Base-by-base conservation (phyloP, 2,113 vertebrate genomes). In the Sander lucioperca region DNA sequence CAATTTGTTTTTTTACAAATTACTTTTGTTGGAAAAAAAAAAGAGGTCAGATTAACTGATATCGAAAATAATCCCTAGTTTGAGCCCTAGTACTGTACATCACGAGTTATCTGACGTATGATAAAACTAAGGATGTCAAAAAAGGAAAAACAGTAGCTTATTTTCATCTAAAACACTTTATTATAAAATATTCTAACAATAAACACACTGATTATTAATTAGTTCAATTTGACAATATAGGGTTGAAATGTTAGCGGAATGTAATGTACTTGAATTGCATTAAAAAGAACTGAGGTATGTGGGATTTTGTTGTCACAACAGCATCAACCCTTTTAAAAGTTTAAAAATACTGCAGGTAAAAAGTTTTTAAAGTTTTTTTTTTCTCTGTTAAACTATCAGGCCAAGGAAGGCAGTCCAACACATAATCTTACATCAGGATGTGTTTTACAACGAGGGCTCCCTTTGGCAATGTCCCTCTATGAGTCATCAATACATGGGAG, bases 401-500 rank as follows among this genome's bases (percentile, higher is more conserved):
- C 2, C 15, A 56, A 19, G 21, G 57, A 19, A 21, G 1, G 19
- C 4, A 14, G 67, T 33, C 16, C 1, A 33, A 16, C 15, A 69
- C 3, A 36, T 47, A 0, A 21, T 51, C 21, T 18, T 18, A 33
- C 68, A 48, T 59, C 73, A 8, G 3, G 23, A 69, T 2, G 10
- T 23, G 15, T 74, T 70, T 30, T 2, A n/a, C 7, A 66, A 43
- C 6, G 8, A 59, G 18, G 33, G 56, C 33, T 51, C 51, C 25
- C 30, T 68, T 13, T 16, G 27, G 16, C 11, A 43, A n/a, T 8
- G 12, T 39, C 18, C 50, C 36, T 76, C 76, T 86, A 90, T 89
- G 91, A 96, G 90, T 99, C 98, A 6, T 98, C 97, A 0, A 97
- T 93, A 51, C 97, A 97, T 15, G 98, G 98, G 82, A 99, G 95